These are phyloP conservation scores for Leptocoma aspasia DNA, from an alignment of 2,113 vertebrate species.

Conservation along the genomic window DNA sequence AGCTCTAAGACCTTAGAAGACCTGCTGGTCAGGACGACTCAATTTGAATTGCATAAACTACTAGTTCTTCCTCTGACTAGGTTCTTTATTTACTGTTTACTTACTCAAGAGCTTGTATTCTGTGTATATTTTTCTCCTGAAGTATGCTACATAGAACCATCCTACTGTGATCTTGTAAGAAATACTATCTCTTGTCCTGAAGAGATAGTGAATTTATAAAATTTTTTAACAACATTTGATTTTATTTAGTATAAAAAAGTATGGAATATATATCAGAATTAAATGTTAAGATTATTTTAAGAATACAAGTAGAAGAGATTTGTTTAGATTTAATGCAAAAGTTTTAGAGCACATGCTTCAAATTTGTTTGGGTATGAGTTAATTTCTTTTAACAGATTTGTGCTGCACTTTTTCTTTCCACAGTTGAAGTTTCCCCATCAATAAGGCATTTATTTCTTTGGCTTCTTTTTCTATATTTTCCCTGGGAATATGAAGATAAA, in stretches of 20 bases:
- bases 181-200: not conserved
- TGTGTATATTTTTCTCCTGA: not conserved
- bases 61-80: not conserved
- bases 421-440: not conserved
- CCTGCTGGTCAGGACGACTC: not conserved
- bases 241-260: not conserved
- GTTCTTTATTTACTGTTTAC: not conserved
- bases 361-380: not conserved
- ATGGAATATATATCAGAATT: not conserved
- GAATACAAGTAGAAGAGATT: not conserved
- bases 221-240: not conserved
- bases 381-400: not conserved
- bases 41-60: not conserved
- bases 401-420: not conserved
- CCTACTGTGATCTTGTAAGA: not conserved
- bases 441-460: not conserved
- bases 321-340: not conserved
- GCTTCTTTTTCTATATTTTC: not conserved
- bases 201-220: not conserved
- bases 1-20: not conserved
- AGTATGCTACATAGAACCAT: rapidly evolving
- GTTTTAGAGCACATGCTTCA: not conserved
- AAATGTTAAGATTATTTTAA: not conserved
- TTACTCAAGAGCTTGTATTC: not conserved
- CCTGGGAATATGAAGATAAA: not conserved